Percentiles rank a stretch among this genome's conserved stretches.
phyloP scores from a whole-genome alignment of 1,140 invertebrate genomes.

The Sarcophaga peregrina region DNA sequence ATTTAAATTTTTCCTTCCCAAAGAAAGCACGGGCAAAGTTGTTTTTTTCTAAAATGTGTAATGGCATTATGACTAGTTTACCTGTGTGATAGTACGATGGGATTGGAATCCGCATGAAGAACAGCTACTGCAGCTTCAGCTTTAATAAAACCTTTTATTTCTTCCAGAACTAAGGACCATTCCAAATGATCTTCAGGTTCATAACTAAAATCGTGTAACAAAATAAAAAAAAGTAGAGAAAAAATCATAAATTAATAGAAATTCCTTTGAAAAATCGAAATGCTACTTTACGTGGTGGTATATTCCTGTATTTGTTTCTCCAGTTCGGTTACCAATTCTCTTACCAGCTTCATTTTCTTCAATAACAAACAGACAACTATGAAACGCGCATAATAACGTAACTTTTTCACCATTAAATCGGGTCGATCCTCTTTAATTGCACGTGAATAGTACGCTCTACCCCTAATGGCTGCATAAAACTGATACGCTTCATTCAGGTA shows the following conservation, averaged over 20 bases:
- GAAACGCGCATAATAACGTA: constrained; percentile 95
- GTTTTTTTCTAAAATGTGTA: constrained; percentile 18
- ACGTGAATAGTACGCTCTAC: constrained; percentile 93
- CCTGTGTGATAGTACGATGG: constrained; percentile 85
- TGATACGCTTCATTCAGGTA: constrained; percentile 96
- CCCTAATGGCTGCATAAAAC: constrained; percentile 95
- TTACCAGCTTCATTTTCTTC: constrained; percentile 93
- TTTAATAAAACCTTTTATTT: constrained; percentile 95
- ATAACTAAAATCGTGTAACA: constrained; percentile 69
- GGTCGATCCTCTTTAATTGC: constrained; percentile 93
- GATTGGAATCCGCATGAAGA: constrained; percentile 86
- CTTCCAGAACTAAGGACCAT: constrained; percentile 93
- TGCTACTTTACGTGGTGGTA: constrained; percentile 76
- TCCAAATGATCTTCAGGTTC: constrained; percentile 97
- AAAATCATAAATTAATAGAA: neutral
- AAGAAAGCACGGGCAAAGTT: constrained; percentile 66
- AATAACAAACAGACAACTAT: constrained; percentile 95
- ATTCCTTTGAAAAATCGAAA: constrained; percentile 5
- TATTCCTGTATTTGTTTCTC: constrained; percentile 94
- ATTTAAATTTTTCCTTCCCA: constrained; percentile 60
- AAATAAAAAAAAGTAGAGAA: neutral
- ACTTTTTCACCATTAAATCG: constrained; percentile 97
- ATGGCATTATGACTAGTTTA: constrained; percentile 59
- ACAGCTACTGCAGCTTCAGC: constrained; percentile 90
- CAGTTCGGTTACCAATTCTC: constrained; percentile 90